Evolutionary conservation across 2,113 vertebrate species (phyloP), one percentile per base, ranked within the genome.

Genomic region (Cyprinodon variegatus): DNA sequence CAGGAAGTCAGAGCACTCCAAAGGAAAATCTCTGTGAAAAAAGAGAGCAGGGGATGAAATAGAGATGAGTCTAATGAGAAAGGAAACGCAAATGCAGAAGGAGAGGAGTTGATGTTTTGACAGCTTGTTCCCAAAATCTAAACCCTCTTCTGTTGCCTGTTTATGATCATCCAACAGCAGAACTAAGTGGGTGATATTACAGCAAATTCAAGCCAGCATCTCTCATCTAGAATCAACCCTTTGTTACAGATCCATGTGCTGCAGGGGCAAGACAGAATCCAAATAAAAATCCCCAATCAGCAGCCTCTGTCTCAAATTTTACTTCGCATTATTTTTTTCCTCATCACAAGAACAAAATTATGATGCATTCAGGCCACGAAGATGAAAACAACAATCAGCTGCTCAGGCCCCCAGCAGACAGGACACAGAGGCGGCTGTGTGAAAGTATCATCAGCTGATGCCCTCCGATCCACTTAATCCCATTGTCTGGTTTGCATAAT

Each of bases 401-500:
- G 79, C 85, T 84, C 59, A 13, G 45, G 79, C 74, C 66, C 66
- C 66, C 71, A 65, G 66, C 80, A 39, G 74, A 78, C 83, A 76
- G 68, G 14, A 77, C 70, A 82, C 80, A 82, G 70, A 71, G 72
- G 78, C 86, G 79, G 84, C 79, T 91, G 86, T 94, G 84, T 81
- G 78, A 86, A 85, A 74, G 74, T 76, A 73, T 73, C 72, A 74
- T 94, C 91, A 93, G 90, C 88, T 94, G 90, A 94, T 86, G 86
- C 81, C 73, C 69, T 82, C 80, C 48, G 74, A 81, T 79, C 41
- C 79, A 83, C 85, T 85, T 94, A 93, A 94, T 93, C 93, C 87
- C 86, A 91, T 92, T 91, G 90, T 90, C 86, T 86, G 86, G 17
- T 46, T 93, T 91, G 86, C 74, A 89, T 91, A 90, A 88, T 84